Percentiles rank a stretch among this genome's conserved stretches.
These are phyloP conservation scores for Tenthredo distinguenda DNA, from an alignment of 2,888 invertebrate genomes.

Conservation along the genomic window DNA sequence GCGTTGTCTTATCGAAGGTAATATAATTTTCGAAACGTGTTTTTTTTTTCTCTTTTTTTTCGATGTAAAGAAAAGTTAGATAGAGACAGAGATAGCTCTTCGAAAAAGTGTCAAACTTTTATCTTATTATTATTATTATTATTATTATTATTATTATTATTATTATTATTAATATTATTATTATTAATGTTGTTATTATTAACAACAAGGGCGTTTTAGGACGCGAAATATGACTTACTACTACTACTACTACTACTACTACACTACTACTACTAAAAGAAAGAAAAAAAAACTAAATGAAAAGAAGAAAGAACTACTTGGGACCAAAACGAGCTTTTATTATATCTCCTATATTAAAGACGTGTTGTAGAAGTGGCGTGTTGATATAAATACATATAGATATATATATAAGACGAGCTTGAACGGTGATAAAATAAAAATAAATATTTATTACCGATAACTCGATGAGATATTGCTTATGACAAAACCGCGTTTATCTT, in stretches of 20 bases:
- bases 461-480: slow-evolving; percentile 3
- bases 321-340: slow-evolving; percentile 45
- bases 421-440: background rate
- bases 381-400: background rate
- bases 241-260: background rate
- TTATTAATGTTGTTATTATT: background rate
- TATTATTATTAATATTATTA: background rate
- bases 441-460: background rate
- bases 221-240: slow-evolving; percentile 20
- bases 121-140: background rate
- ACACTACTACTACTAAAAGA: background rate
- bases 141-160: background rate
- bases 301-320: background rate
- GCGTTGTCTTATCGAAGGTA: background rate
- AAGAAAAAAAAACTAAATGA: background rate
- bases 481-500: slow-evolving; percentile 16
- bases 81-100: background rate
- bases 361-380: background rate
- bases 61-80: background rate
- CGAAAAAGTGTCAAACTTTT: slow-evolving; percentile 1
- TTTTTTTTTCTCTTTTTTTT: background rate
- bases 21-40: background rate
- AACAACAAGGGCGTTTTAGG: background rate
- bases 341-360: background rate
- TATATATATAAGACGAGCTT: background rate